These are phyloP conservation scores for Cygnus atratus DNA, from an alignment of 2,113 vertebrate genomes.

Conservation along the genomic window DNA sequence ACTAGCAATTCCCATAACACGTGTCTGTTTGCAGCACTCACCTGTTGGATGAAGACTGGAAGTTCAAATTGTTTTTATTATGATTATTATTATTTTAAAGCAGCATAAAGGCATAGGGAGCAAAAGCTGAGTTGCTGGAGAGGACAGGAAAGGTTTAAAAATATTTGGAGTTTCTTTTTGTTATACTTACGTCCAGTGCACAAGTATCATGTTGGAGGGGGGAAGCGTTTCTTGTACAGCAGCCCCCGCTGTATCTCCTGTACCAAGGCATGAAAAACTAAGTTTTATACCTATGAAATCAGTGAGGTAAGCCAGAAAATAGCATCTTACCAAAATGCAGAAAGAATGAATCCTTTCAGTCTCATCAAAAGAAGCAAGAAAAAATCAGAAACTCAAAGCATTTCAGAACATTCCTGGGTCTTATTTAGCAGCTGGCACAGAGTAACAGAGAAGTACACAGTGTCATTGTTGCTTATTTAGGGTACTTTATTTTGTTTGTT, in stretches of 20 bases:
- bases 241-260: not conserved
- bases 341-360: not conserved
- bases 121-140: not conserved
- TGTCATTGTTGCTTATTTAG: slow-evolving; percentile 18
- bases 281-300: not conserved
- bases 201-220: not conserved
- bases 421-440: slow-evolving; percentile 1
- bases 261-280: not conserved
- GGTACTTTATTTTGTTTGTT: not conserved
- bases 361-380: not conserved
- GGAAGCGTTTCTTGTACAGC: not conserved
- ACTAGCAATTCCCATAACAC: not conserved
- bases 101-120: not conserved
- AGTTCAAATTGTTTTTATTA: not conserved
- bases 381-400: not conserved
- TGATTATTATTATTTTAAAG: not conserved
- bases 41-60: not conserved
- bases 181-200: not conserved
- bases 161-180: not conserved
- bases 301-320: not conserved
- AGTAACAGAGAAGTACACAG: not conserved
- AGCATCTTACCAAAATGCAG: not conserved
- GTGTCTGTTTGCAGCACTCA: not conserved
- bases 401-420: not conserved
- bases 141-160: not conserved